Evolutionary conservation across 2,888 invertebrate species (phyloP).

Genomic region (Diaperis boleti): DNA sequence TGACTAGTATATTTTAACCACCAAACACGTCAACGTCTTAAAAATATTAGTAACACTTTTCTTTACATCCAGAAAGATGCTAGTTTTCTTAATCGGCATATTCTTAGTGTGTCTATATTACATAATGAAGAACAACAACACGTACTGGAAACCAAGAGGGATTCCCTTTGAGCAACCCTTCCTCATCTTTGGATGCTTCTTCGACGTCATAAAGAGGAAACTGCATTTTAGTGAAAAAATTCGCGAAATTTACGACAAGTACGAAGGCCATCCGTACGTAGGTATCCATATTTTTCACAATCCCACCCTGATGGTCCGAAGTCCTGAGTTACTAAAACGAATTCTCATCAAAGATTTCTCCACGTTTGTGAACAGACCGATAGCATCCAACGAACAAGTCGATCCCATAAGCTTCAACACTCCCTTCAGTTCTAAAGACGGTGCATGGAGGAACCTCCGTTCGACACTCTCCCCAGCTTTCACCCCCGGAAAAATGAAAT

Average conservation of each 20-base stretch:
- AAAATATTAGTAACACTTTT: no score
- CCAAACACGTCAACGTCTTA: no score
- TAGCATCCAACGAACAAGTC: slow-evolving; percentile 62
- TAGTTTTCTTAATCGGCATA: no score
- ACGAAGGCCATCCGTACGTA: slow-evolving; percentile 57
- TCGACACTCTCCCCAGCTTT: slow-evolving; percentile 69
- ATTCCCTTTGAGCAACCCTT: slow-evolving; percentile 15
- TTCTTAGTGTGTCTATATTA: no score
- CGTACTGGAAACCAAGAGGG: slow-evolving; percentile 16
- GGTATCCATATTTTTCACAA: slow-evolving; percentile 67
- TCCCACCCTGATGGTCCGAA: slow-evolving; percentile 65
- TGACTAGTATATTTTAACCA: no score
- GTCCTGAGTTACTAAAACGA: slow-evolving; percentile 66
- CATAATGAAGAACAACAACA: slow-evolving; percentile 8
- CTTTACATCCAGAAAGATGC: no score
- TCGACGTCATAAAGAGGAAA: slow-evolving; percentile 12
- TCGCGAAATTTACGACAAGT: slow-evolving; percentile 47
- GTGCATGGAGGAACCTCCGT: slow-evolving; percentile 69
- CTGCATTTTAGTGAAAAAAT: slow-evolving; percentile 13
- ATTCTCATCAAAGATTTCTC: slow-evolving; percentile 66
- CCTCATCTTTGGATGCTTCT: slow-evolving; percentile 32
- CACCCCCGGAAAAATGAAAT: slow-evolving; percentile 69
- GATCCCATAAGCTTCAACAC: slow-evolving; percentile 64
- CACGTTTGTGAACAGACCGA: slow-evolving; percentile 65
- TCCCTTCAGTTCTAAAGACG: slow-evolving; percentile 64